Base-by-base conservation (phyloP, 2,888 invertebrate genomes). In the Dryocosmus kuriphilus region DNA sequence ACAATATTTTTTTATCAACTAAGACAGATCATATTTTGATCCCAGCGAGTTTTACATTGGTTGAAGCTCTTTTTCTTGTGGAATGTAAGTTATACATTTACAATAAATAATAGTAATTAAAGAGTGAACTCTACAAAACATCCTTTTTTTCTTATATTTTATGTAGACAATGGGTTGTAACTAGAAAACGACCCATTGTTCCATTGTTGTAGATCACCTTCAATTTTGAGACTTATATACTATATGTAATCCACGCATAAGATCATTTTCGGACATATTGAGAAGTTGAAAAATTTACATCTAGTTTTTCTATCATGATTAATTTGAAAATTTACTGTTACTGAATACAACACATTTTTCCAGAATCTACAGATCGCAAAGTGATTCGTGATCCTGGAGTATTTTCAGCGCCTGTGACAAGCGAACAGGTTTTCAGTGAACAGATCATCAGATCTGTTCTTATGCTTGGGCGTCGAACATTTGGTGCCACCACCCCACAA, bases 401-500 rank as follows among this genome's bases (percentile, higher is more conserved):
- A 85, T 88, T 89, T 79, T 89, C 94, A 79, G 95, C 95, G 79
- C 93, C 93, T 80, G 95, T 95, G 27, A 94, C 95, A 91, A 95
- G 93, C 87, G 95, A 94, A 92, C 95, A 95, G 80, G 96, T 96
- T 92, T 96, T 96, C n/a, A 85, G 96, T 96, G 91, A 96, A 95
- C 95, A 97, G 86, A 97, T 96, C 94, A 97, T 95, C 85, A 97
- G 93, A 91, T 98, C 97, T 8, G 97, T 97, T 81, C 97, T 93
- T 83, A 98, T 96, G 91, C 97, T 97, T 46, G 97, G 97, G 65
- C 97, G 93, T 75, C 97, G 93, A 0, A 96, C 97, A 89, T 97
- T 97, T 2, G 97, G 96, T n/a, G 97, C 96, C 27, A 97, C 96
- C 8, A 97, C 96, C 6, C 97, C 97, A 88, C 97, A 97, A 1